Evolutionary conservation across 2,888 invertebrate species (phyloP), one percentile per base, ranked within the genome.

Genomic region (Orthosia cruda): DNA sequence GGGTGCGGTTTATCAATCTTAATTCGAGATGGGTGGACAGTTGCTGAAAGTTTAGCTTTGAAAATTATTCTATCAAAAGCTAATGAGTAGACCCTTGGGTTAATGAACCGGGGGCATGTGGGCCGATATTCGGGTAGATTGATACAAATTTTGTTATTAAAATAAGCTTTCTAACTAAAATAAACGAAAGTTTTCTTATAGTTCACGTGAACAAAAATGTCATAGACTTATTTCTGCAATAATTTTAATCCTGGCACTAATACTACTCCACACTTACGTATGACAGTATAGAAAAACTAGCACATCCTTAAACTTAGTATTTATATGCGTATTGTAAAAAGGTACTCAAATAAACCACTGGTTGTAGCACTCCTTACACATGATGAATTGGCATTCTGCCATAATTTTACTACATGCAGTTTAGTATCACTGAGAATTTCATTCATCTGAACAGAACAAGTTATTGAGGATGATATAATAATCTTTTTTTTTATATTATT

Each of bases 1-100:
- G 62, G 59, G 58, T 52, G 62, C 32, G 55, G 57, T 62, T 63
- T 71, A 66, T 85, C 63, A 74, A 69, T 76, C 54, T 70, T 69
- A 72, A 59, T 67, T 82, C 69, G 69, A 74, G 47, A 26, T 18
- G 47, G 57, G 58, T 57, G 16, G 49, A 69, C 50, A 65, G 55
- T 77, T 61, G 57, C 15, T 66, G 57, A 64, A 52, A 66, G 58
- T 69, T 75, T 11, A 12, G 52, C n/a, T 49, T 66, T 40, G 58
- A 40, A 71, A 47, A 45, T 32, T 40, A 52, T 67, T 70, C 40
- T 58, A 69, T 63, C 55, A 47, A 45, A 16, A 68, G 16, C n/a
- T 63, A 12, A 15, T 52, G 18, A 45, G n/a, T 62, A 66, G 59
- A 69, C 23, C 23, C 16, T 63, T 61, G 49, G n/a, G 13, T n/a